Evolutionary conservation across 2,888 invertebrate genomes (phyloP).

Genomic region (Thymelicus sylvestris): DNA sequence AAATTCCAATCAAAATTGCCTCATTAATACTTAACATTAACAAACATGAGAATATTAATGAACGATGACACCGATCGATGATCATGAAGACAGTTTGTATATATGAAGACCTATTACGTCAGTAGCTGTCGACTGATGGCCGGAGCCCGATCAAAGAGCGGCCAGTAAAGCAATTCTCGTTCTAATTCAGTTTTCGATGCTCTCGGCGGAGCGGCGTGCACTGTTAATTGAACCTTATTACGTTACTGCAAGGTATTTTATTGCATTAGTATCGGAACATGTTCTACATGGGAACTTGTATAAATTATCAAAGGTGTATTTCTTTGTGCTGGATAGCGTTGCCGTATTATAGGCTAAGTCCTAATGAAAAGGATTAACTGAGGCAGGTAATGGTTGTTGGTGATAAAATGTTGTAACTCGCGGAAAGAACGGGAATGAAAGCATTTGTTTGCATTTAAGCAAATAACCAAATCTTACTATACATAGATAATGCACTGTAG

Average conservation of each 20-base stretch:
- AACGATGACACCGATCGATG: background rate
- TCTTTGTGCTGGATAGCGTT: background rate
- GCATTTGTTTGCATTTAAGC: too few relatives aligned
- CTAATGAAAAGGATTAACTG: too few relatives aligned
- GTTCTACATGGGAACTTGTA: background rate
- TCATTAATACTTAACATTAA: too few relatives aligned
- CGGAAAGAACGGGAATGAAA: too few relatives aligned
- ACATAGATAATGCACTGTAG: too few relatives aligned
- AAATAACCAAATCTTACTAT: too few relatives aligned
- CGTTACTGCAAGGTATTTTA: background rate
- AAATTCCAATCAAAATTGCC: too few relatives aligned
- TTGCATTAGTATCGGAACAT: constrained; percentile 2
- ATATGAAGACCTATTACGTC: constrained; percentile 19
- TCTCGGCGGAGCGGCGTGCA: background rate
- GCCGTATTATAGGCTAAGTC: too few relatives aligned
- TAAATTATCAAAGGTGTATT: background rate
- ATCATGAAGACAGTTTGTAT: background rate
- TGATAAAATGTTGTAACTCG: too few relatives aligned
- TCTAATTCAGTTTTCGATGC: constrained; percentile 18
- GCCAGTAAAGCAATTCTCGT: constrained; percentile 29
- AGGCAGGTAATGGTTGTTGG: too few relatives aligned
- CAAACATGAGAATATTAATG: too few relatives aligned
- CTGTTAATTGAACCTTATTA: background rate
- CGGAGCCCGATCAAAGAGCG: constrained; percentile 22
- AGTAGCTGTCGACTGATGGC: constrained; percentile 8